A percentile compares a stretch with the other conserved stretches of the same genome.
Conservation (phyloP, 2,888 invertebrate genomes). For the Heliconius hortense region DNA sequence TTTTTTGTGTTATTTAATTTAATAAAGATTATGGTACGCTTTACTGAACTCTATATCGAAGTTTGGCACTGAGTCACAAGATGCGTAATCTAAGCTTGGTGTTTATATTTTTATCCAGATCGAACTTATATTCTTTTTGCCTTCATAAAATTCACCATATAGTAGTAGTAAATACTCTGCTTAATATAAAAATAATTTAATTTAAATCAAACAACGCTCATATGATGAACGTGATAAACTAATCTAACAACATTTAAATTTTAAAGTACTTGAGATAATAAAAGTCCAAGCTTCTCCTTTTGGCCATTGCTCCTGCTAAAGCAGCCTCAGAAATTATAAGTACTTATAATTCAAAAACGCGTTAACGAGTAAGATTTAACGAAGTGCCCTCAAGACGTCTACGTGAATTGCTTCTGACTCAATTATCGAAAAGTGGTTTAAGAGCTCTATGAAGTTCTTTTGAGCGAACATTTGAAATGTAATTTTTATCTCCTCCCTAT, state of each 20-base stretch:
- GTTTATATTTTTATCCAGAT: no score
- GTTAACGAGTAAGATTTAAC: constrained; percentile 42
- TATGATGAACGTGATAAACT: neutral
- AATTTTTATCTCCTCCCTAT: constrained; percentile 19
- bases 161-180: neutral
- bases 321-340: constrained; percentile 36
- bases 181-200: neutral
- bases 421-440: constrained; percentile 39
- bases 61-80: no score
- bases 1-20: no score
- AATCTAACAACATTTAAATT: neutral
- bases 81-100: no score
- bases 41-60: no score
- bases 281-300: constrained; percentile 25
- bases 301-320: constrained; percentile 28
- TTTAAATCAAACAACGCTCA: neutral
- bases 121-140: no score
- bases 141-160: no score
- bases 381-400: constrained; percentile 40
- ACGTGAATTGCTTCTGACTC: constrained; percentile 37
- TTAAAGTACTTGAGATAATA: constrained; percentile 6
- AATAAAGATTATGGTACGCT: no score
- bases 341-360: constrained; percentile 36
- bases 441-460: constrained; percentile 36
- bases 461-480: constrained; percentile 14